Evolutionary conservation across 1,140 invertebrate genomes (phyloP).

Genomic region (Lasioglossum albipes): DNA sequence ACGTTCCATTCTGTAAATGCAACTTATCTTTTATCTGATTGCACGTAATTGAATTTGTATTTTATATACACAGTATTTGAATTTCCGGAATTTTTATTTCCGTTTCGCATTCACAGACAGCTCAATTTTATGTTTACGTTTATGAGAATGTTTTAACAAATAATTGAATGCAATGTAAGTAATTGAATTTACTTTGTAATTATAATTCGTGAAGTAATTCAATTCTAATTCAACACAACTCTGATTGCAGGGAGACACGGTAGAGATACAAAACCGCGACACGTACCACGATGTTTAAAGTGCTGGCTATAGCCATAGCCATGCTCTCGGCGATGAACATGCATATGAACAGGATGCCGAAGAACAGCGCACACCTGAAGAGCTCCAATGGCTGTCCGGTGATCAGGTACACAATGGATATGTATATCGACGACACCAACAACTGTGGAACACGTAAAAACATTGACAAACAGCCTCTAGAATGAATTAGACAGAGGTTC

Average conservation of each 20-base stretch:
- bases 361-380: conserved; percentile 86
- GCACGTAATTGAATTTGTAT: too few relatives aligned
- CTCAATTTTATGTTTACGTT: too few relatives aligned
- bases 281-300: conserved; percentile 87
- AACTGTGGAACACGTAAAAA: conserved; percentile 80
- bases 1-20: conserved; percentile 87
- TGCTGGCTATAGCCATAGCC: conserved; percentile 86
- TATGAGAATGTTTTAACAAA: too few relatives aligned
- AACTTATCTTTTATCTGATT: not conserved
- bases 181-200: too few relatives aligned
- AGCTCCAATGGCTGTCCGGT: conserved; percentile 92
- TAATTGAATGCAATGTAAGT: too few relatives aligned
- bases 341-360: conserved; percentile 84
- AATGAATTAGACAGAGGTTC: not conserved
- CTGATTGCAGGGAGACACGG: not conserved
- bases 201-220: too few relatives aligned
- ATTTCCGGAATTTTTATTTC: too few relatives aligned
- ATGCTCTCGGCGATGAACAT: conserved; percentile 88
- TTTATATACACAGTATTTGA: too few relatives aligned
- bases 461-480: not conserved
- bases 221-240: too few relatives aligned
- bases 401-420: conserved; percentile 90
- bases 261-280: not conserved
- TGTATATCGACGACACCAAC: conserved; percentile 87
- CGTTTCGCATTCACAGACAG: too few relatives aligned